phyloP scores from a whole-genome alignment of 2,113 vertebrate genomes.

The Grammomys dolichurus region DNA sequence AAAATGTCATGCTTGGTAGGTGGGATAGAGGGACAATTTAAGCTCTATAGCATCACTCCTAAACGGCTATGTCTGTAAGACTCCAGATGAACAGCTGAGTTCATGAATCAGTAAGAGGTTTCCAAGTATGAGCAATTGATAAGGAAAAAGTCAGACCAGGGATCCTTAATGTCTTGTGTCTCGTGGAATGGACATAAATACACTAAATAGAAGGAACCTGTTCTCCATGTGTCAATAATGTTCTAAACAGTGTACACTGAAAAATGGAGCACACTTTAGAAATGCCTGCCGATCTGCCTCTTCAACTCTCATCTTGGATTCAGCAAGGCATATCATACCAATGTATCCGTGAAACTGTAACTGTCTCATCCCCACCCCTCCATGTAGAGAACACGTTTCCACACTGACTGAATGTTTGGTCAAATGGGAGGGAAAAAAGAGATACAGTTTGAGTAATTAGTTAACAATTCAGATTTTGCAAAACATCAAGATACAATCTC shows the following conservation, averaged over 20 bases:
- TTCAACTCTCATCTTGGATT: background rate
- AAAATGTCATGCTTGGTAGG: background rate
- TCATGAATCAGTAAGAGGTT: background rate
- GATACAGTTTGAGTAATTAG: background rate
- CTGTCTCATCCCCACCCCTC: background rate
- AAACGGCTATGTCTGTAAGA: background rate
- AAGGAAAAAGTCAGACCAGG: background rate
- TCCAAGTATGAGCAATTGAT: background rate
- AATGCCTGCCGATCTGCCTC: background rate
- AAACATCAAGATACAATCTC: background rate
- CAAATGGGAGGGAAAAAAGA: background rate
- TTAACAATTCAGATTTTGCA: constrained; percentile 29
- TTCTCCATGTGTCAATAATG: background rate
- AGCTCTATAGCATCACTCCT: background rate
- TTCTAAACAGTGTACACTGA: background rate
- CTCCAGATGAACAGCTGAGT: background rate
- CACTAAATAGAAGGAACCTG: background rate
- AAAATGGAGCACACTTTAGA: constrained; percentile 9
- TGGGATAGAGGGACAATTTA: background rate
- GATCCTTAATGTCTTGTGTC: background rate
- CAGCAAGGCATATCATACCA: background rate
- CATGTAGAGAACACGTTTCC: background rate
- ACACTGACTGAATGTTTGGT: background rate
- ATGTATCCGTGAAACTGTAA: background rate
- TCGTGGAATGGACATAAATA: background rate